phyloP scores from a whole-genome alignment of 1,140 invertebrate genomes.

The Bombus confusus region DNA sequence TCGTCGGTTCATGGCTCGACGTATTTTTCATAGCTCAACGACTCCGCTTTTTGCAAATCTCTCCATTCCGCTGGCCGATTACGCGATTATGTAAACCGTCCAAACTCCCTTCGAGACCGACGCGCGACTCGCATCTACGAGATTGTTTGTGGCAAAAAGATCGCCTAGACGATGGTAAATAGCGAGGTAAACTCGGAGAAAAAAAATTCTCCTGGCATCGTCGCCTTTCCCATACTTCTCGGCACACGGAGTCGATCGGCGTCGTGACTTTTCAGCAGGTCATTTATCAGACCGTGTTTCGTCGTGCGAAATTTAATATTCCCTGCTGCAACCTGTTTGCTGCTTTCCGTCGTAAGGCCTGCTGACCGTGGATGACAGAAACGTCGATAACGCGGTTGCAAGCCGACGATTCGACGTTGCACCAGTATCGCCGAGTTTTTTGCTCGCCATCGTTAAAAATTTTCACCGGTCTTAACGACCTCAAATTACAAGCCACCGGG shows the following conservation, averaged over 20 bases:
- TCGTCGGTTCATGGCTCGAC: too few relatives aligned
- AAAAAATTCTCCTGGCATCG: too few relatives aligned
- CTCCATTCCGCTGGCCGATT: neutral
- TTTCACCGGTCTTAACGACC: slow-evolving; percentile 36
- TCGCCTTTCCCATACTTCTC: too few relatives aligned
- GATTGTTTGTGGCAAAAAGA: too few relatives aligned
- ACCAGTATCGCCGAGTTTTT: neutral
- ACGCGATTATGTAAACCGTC: neutral
- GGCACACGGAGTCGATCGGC: neutral
- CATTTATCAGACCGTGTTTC: neutral
- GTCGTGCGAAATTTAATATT: neutral
- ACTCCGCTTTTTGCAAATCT: neutral
- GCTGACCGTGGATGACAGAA: slow-evolving; percentile 4
- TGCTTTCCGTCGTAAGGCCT: neutral
- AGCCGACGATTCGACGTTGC: too few relatives aligned
- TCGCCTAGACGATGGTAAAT: too few relatives aligned
- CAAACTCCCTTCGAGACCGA: too few relatives aligned
- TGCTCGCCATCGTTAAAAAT: slow-evolving; percentile 30
- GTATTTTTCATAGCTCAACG: neutral
- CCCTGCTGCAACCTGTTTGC: slow-evolving; percentile 13
- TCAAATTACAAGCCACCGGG: slow-evolving; percentile 35
- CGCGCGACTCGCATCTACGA: too few relatives aligned
- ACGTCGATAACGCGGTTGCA: slow-evolving; percentile 1
- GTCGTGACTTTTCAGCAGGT: neutral
- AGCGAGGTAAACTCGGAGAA: too few relatives aligned